phyloP scores from a whole-genome alignment of 2,113 vertebrate species.

The Helogale parvula region DNA sequence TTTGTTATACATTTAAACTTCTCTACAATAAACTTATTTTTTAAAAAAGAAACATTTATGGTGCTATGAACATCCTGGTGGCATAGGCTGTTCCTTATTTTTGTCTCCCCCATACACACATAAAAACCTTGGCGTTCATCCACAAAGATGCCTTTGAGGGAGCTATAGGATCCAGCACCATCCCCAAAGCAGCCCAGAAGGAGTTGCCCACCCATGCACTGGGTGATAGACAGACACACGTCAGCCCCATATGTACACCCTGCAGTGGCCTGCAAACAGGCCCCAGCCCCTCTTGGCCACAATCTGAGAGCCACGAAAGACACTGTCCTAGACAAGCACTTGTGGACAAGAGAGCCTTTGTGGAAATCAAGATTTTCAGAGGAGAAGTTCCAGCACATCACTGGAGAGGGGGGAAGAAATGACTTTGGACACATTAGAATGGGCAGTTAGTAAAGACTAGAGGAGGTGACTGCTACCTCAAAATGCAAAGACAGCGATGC shows the following conservation, averaged over 20 bases:
- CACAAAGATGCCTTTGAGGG: neutral
- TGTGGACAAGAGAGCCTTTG: neutral
- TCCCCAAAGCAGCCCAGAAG: neutral
- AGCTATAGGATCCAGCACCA: neutral
- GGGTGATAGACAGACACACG: too few species aligned
- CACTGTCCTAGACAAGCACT: neutral
- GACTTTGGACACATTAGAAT: neutral
- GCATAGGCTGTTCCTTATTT: neutral
- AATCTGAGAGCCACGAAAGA: neutral
- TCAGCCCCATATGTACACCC: too few species aligned
- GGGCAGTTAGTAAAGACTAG: neutral
- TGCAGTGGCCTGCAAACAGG: neutral
- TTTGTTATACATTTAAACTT: constrained; percentile 14
- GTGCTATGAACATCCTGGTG: neutral
- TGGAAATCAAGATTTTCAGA: neutral
- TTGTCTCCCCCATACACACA: neutral
- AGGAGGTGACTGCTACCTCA: neutral
- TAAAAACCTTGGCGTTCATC: neutral
- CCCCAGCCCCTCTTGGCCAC: neutral
- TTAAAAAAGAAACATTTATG: neutral
- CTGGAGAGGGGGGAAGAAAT: too few species aligned
- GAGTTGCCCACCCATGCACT: neutral
- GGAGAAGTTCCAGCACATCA: neutral
- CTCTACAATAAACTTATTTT: neutral
- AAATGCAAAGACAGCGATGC: neutral